Conservation (phyloP, 2,888 invertebrate genomes). For the Drosophila trichaetosa region DNA sequence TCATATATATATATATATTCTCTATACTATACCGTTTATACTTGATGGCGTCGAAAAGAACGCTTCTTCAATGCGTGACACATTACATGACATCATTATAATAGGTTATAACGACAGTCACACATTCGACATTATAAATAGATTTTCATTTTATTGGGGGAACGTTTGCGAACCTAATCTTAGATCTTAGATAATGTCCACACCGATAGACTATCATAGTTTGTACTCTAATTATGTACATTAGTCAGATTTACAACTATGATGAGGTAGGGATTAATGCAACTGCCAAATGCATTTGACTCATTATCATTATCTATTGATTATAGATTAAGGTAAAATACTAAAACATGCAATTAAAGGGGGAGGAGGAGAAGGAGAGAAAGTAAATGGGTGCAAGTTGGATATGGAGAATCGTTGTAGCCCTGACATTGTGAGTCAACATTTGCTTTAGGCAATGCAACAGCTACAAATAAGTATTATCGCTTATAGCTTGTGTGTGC, state of each 20-base stretch:
- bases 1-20: background rate
- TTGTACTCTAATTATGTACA: background rate
- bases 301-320: constrained; percentile 36
- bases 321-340: constrained; percentile 23
- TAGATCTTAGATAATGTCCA: background rate
- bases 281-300: constrained; percentile 27
- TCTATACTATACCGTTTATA: background rate
- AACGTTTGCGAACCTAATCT: background rate
- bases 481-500: background rate
- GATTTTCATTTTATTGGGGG: background rate
- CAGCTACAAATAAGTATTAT: constrained; percentile 10
- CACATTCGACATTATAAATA: background rate
- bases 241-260: background rate
- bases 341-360: constrained; percentile 28
- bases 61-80: background rate
- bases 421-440: constrained; percentile 55
- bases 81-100: background rate
- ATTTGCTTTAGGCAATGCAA: constrained; percentile 25
- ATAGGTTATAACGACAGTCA: background rate
- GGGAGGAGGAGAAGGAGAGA: background rate
- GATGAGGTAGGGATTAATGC: constrained; percentile 3
- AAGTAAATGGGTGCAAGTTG: background rate
- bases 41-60: background rate
- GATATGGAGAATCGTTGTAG: constrained; percentile 9
- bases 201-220: background rate